Evolutionary conservation across 2,113 vertebrate genomes (phyloP).

Genomic region (Cairina moschata): DNA sequence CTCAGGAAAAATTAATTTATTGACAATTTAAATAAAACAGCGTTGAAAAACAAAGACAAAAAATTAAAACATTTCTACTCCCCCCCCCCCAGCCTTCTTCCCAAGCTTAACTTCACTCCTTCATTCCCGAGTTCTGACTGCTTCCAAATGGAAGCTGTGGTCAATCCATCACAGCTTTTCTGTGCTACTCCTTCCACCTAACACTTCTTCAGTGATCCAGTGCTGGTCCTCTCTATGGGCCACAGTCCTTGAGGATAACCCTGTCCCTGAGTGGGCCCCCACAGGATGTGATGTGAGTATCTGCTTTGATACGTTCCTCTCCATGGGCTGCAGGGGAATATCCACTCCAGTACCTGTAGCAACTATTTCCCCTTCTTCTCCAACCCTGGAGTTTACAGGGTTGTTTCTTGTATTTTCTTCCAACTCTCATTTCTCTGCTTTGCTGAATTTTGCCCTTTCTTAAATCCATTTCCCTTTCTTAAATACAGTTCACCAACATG

Average conservation of each 20-base stretch:
- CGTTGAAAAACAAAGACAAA: neutral
- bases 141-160: neutral
- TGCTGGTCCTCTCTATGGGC: neutral
- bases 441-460: neutral
- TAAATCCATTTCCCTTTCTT: neutral
- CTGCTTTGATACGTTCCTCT: neutral
- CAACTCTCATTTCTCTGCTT: rapidly evolving
- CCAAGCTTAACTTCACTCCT: neutral
- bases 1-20: neutral
- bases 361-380: neutral
- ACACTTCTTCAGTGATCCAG: neutral
- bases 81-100: neutral
- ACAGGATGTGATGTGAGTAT: neutral
- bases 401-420: neutral
- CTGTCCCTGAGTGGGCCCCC: neutral
- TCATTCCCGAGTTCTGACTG: neutral
- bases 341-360: neutral
- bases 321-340: neutral
- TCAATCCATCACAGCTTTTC: neutral
- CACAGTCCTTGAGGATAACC: neutral
- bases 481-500: too few species aligned
- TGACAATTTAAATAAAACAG: neutral
- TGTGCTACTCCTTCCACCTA: neutral
- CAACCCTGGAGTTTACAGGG: neutral
- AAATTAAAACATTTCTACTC: neutral